Evolutionary conservation across 2,113 vertebrate species (phyloP), one percentile per base, ranked within the genome.

Genomic region (Anhinga anhinga): DNA sequence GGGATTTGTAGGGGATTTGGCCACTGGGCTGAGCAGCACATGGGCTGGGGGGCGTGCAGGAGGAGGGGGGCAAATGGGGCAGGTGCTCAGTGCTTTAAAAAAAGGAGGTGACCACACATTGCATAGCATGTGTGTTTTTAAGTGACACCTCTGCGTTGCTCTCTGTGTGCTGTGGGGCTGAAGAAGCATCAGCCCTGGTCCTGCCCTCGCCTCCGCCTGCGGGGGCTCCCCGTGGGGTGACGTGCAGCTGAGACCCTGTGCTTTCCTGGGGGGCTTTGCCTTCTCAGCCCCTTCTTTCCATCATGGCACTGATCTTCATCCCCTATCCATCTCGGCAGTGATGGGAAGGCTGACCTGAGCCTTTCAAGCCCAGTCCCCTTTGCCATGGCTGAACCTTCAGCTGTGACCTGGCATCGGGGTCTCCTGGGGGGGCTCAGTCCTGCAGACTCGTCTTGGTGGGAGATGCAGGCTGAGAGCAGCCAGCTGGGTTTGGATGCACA

Each of bases 131-230:
- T 6, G 27, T 36, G 59, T 3, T 38, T 63, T 65, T n/a, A 22
- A 56, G 63, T 0, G 11, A 8, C 8, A 4, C 11, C 26, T 55
- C 20, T 29, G 61, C 9, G 6, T 14, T 21, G 62, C 13, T 42
- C 29, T 44, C 47, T 5, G 15, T 4, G 52, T 22, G 42, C 27
- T 40, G 15, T 5, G 40, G 47, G 58, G 27, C 15, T 1, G 3
- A 32, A 44, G 27, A 45, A 45, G 45, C 32, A 22, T 9, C 32
- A 29, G 40, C 11, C 40, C 23, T 1, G 0, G 5, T 38, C 36
- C 59, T 58, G 27, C 36, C 25, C 52, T 61, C 3, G 0, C 7
- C 34, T 34, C 14, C 11, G 22, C 1, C 0, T 47, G 30, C 4
- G 5, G 45, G 38, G 44, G 58, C 7, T 80, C 34, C 45, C 30